phyloP scores from a whole-genome alignment of 2,797 vertebrate genomes.

The Mus minutoides region DNA sequence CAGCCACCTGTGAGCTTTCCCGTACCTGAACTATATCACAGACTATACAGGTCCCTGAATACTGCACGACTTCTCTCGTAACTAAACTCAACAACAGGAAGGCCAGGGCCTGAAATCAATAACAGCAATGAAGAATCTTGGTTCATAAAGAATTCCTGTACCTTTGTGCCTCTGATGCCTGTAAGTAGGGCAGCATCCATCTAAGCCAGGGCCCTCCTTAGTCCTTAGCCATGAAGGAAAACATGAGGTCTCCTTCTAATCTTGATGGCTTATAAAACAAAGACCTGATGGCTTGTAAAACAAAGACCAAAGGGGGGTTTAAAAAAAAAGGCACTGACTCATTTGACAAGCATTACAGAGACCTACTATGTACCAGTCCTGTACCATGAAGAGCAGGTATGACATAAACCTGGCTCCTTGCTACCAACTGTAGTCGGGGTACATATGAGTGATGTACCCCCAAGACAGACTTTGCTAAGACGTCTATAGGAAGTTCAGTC shows the following conservation, averaged over 20 bases:
- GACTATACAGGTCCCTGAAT: slow-evolving; percentile 14
- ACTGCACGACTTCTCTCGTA: background rate
- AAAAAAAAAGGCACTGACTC: slow-evolving; percentile 44
- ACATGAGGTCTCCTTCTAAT: slow-evolving; percentile 49
- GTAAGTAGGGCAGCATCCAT: slow-evolving; percentile 25
- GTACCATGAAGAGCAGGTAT: background rate
- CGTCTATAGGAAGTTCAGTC: background rate
- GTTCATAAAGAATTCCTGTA: slow-evolving; percentile 47
- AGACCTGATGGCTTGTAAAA: slow-evolving; percentile 72
- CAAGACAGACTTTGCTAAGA: slow-evolving; percentile 1
- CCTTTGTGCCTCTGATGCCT: slow-evolving; percentile 48
- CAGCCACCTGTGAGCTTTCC: slow-evolving; percentile 65
- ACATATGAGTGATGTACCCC: background rate
- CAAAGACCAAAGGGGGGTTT: slow-evolving; percentile 60
- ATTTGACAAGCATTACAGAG: slow-evolving; percentile 58
- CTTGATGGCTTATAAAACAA: slow-evolving; percentile 72
- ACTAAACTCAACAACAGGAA: slow-evolving; percentile 58
- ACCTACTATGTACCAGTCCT: slow-evolving; percentile 53
- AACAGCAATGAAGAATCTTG: background rate
- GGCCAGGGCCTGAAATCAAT: slow-evolving; percentile 15
- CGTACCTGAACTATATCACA: slow-evolving; percentile 13
- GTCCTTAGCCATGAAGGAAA: slow-evolving; percentile 62
- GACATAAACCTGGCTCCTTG: slow-evolving; percentile 1
- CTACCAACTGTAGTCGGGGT: background rate
- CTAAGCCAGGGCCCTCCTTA: slow-evolving; percentile 46